Evolutionary conservation across 2,797 vertebrate genomes (phyloP).

Genomic region (Microctenopoma stevenorrisi): DNA sequence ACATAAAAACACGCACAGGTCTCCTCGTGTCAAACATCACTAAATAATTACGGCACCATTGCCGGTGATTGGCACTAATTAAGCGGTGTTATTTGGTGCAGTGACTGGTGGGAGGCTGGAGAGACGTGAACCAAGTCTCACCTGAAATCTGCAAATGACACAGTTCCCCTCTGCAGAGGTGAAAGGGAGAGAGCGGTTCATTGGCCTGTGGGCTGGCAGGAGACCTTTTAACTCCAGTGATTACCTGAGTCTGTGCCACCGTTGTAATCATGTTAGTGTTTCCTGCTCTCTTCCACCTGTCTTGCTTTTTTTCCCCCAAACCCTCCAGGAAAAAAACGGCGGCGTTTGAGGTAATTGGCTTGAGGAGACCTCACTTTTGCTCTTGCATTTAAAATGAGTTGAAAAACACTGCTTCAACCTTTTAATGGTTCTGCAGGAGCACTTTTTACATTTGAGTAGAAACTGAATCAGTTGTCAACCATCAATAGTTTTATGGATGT

Average conservation of each 20-base stretch:
- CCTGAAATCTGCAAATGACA: slow-evolving; percentile 75
- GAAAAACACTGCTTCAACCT: slow-evolving; percentile 21
- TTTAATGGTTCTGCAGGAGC: slow-evolving; percentile 1
- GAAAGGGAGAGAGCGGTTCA: slow-evolving; percentile 48
- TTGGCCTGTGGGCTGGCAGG: slow-evolving; percentile 66
- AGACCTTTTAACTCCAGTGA: slow-evolving; percentile 76
- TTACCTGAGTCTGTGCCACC: slow-evolving; percentile 60
- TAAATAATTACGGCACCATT: slow-evolving; percentile 58
- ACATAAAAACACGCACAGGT: slow-evolving; percentile 25
- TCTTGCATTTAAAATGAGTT: slow-evolving; percentile 34
- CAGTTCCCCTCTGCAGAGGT: slow-evolving; percentile 41
- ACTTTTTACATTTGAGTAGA: not conserved
- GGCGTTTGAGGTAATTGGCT: slow-evolving; percentile 52
- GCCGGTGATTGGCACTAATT: slow-evolving; percentile 75
- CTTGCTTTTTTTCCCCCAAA: slow-evolving; percentile 26
- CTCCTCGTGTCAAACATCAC: slow-evolving; percentile 55
- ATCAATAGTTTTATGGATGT: too few species aligned
- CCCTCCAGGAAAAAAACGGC: slow-evolving; percentile 33
- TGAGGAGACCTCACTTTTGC: slow-evolving; percentile 48
- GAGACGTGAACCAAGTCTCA: slow-evolving; percentile 63
- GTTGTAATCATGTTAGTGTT: slow-evolving; percentile 69
- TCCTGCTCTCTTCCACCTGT: slow-evolving; percentile 34
- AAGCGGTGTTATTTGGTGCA: slow-evolving; percentile 44
- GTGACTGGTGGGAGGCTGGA: slow-evolving; percentile 44
- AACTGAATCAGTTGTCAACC: not conserved